phyloP scores from a whole-genome alignment of 2,113 vertebrate genomes.

The Pseudonaja textilis region DNA sequence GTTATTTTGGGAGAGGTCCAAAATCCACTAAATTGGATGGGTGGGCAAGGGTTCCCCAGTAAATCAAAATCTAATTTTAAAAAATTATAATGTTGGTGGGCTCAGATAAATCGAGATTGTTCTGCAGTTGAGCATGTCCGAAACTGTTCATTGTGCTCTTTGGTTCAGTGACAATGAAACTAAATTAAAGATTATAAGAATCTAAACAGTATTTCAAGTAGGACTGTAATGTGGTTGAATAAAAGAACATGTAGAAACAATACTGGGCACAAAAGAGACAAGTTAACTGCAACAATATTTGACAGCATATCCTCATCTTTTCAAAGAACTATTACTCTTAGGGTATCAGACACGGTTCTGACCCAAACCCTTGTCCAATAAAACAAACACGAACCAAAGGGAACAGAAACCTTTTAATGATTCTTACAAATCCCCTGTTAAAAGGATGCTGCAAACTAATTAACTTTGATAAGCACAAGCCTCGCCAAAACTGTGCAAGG shows the following conservation, averaged over 20 bases:
- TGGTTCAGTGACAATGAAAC: not conserved
- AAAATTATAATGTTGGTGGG: not conserved
- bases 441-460: no score
- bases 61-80: not conserved
- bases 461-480: no score
- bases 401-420: no score
- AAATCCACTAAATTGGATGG: not conserved
- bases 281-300: not conserved
- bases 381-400: no score
- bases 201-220: not conserved
- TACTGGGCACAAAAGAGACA: not conserved
- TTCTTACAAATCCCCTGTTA: no score
- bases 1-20: not conserved
- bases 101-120: not conserved
- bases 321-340: not conserved
- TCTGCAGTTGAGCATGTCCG: fast-evolving
- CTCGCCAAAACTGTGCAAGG: no score
- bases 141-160: not conserved
- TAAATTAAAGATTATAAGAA: not conserved
- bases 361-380: no score
- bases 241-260: not conserved
- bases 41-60: not conserved
- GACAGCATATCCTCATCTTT: not conserved
- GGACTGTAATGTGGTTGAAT: not conserved
- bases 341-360: not conserved